Evolutionary conservation across 2,797 vertebrate genomes (phyloP).

Genomic region (Eidolon dupreanum): DNA sequence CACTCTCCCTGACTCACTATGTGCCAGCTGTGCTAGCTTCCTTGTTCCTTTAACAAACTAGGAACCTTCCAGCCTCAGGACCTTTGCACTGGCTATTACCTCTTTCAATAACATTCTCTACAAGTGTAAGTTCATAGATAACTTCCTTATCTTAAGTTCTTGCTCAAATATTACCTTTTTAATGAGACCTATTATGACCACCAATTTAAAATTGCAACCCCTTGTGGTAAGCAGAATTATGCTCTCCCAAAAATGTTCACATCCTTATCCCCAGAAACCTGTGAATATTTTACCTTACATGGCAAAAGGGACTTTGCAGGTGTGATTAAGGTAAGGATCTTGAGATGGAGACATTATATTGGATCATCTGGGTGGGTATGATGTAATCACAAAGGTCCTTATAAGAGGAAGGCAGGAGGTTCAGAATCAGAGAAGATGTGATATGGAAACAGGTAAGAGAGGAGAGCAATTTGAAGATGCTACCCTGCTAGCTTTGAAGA

Average conservation of each 20-base stretch:
- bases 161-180: neutral
- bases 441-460: neutral
- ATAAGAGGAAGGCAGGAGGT: neutral
- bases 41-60: slow-evolving; percentile 37
- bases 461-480: neutral
- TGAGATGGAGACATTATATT: neutral
- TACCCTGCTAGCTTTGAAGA: neutral
- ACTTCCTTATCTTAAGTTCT: neutral
- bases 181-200: neutral
- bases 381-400: neutral
- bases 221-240: neutral
- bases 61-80: neutral
- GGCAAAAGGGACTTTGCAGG: neutral
- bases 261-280: neutral
- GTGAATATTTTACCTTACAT: neutral
- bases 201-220: neutral
- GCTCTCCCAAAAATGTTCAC: neutral
- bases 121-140: slow-evolving; percentile 22
- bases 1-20: neutral
- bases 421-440: neutral
- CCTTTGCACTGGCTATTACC: neutral
- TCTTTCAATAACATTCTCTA: slow-evolving; percentile 13
- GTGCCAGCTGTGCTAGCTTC: neutral
- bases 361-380: neutral
- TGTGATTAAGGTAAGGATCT: slow-evolving; percentile 6